A percentile compares a stretch with the other conserved stretches of the same genome.
Conservation (phyloP, 2,797 vertebrate genomes). For the Avahi laniger region DNA sequence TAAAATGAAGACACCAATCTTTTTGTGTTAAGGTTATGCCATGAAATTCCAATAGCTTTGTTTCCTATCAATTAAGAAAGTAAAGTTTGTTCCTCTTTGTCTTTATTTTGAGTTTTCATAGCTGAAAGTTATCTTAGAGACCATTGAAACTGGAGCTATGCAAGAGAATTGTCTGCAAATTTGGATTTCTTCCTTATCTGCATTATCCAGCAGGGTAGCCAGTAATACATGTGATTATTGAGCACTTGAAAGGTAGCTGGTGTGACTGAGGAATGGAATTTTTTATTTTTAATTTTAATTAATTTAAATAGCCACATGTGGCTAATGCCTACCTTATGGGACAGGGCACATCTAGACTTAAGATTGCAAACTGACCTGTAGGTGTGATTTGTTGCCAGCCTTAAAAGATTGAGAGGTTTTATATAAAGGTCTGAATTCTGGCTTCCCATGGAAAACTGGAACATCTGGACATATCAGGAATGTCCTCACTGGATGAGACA, state of each 20-base stretch:
- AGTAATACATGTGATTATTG: neutral
- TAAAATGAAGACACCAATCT: neutral
- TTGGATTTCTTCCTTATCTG: neutral
- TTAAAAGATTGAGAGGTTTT: neutral
- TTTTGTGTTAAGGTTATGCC: neutral
- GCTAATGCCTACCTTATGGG: neutral
- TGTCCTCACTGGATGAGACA: neutral
- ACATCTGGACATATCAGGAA: neutral
- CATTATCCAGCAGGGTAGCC: neutral
- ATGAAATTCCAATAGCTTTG: neutral
- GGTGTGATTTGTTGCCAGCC: neutral
- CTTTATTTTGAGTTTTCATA: neutral
- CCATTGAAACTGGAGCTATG: neutral
- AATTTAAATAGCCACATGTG: neutral
- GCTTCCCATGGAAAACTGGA: neutral
- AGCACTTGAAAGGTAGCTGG: neutral
- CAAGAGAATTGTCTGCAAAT: neutral
- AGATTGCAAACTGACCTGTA: neutral
- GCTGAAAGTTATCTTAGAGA: neutral
- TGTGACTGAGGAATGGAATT: neutral
- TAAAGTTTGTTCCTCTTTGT: neutral
- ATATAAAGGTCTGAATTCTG: neutral
- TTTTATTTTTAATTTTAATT: neutral
- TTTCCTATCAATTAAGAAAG: neutral
- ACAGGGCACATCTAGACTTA: neutral